Evolutionary conservation across 2,888 invertebrate genomes (phyloP).

Genomic region (Stenodera caucasica): DNA sequence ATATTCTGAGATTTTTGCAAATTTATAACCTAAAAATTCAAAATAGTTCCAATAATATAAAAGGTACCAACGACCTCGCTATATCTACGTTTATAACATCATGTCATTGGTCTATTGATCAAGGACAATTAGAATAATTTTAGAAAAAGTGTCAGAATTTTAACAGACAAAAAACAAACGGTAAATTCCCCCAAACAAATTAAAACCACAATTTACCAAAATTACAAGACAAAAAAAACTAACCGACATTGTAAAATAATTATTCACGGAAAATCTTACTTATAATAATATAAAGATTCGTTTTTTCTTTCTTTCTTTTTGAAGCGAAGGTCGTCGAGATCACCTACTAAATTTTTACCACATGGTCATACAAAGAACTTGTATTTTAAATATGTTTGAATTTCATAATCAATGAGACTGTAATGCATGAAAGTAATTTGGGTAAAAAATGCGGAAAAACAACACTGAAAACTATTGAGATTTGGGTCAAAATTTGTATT

Average conservation of each 20-base stretch:
- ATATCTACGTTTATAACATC: background rate
- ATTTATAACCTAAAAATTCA: too few relatives aligned
- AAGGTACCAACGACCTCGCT: constrained; percentile 6
- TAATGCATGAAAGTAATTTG: too few relatives aligned
- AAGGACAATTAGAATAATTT: background rate
- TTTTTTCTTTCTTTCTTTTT: background rate
- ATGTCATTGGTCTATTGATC: background rate
- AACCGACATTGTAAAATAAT: too few relatives aligned
- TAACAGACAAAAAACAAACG: background rate
- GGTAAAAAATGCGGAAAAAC: background rate
- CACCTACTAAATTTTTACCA: background rate
- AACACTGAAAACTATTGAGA: background rate
- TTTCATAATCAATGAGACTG: background rate
- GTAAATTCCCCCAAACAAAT: too few relatives aligned
- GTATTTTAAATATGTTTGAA: background rate
- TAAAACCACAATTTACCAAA: too few relatives aligned
- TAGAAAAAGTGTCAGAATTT: background rate
- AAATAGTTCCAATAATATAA: background rate
- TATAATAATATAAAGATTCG: too few relatives aligned
- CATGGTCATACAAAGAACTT: background rate
- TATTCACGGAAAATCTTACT: too few relatives aligned
- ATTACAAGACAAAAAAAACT: too few relatives aligned
- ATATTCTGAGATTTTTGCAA: too few relatives aligned
- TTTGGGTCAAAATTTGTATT: constrained; percentile 3
- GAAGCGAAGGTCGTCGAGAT: background rate